phyloP scores from a whole-genome alignment of 2,113 vertebrate genomes.

The Lates calcarifer region DNA sequence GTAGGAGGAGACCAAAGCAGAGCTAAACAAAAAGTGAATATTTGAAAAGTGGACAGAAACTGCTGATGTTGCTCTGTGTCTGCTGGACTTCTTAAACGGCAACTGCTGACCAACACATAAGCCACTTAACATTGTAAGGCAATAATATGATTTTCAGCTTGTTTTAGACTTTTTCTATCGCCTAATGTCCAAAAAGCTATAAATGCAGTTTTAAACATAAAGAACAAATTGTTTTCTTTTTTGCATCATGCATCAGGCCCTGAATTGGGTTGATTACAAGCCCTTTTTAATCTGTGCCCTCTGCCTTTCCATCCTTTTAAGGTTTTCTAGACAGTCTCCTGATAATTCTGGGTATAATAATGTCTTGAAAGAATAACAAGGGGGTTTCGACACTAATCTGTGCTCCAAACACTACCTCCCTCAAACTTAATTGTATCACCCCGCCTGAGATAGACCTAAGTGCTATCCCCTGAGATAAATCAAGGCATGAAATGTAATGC shows the following conservation, averaged over 20 bases:
- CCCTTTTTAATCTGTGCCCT: neutral
- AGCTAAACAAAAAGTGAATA: neutral
- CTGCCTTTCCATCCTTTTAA: neutral
- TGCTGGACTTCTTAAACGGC: neutral
- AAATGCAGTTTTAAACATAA: neutral
- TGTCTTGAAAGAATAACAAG: constrained; percentile 39
- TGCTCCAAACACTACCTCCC: constrained; percentile 37
- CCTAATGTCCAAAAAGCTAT: neutral
- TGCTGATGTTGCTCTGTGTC: neutral
- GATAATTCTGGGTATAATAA: constrained; percentile 41
- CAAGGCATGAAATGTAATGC: constrained; percentile 55
- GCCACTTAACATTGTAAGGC: neutral
- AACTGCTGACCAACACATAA: neutral
- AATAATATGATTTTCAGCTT: neutral
- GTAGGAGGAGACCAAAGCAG: neutral
- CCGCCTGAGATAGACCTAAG: constrained; percentile 35
- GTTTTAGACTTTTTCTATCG: neutral
- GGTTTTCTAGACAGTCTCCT: neutral
- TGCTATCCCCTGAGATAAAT: constrained; percentile 54
- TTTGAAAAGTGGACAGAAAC: neutral
- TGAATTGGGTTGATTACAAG: constrained; percentile 18
- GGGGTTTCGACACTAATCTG: constrained; percentile 41
- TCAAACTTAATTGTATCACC: constrained; percentile 48
- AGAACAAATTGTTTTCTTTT: neutral
- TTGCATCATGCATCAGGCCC: neutral